Conservation (phyloP, 2,888 invertebrate genomes). For the Zeuzera pyrina region DNA sequence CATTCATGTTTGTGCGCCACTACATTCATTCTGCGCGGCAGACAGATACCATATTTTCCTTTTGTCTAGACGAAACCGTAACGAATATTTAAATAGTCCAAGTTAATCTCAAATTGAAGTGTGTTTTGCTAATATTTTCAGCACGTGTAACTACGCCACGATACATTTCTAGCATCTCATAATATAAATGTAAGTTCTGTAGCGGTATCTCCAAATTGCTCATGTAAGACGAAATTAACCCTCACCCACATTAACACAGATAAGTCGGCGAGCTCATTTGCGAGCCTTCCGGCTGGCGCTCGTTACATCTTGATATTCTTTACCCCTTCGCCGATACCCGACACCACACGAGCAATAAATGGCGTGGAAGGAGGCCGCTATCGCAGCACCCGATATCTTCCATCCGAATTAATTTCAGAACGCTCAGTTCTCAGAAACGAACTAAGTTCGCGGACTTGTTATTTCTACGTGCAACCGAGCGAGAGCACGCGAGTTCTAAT, state of each 20-base stretch:
- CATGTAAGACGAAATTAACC: conserved; percentile 72
- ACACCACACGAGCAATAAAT: conserved; percentile 72
- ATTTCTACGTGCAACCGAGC: conserved; percentile 58
- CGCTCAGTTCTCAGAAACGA: conserved; percentile 60
- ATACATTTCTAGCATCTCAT: conserved; percentile 3
- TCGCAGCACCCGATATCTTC: conserved; percentile 69
- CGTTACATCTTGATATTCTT: conserved; percentile 73
- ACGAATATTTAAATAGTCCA: conserved; percentile 61
- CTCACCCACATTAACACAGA: conserved; percentile 69
- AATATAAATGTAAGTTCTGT: conserved; percentile 47
- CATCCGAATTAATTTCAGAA: conserved; percentile 72
- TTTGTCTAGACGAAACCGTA: conserved; percentile 72
- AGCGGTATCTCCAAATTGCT: conserved; percentile 67
- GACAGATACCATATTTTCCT: conserved; percentile 64
- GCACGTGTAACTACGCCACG: conserved; percentile 1
- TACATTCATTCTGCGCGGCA: conserved; percentile 56
- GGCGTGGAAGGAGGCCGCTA: conserved; percentile 69
- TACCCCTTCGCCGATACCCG: conserved; percentile 68
- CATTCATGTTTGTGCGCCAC: conserved; percentile 56
- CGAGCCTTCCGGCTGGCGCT: conserved; percentile 69
- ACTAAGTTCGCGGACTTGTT: conserved; percentile 69
- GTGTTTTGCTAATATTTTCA: conserved; percentile 1
- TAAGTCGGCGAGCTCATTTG: conserved; percentile 73
- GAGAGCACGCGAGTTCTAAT: conserved; percentile 52
- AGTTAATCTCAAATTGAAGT: conserved; percentile 15